Evolutionary conservation across 2,113 vertebrate genomes (phyloP).

Genomic region (Shinisaurus crocodilurus): DNA sequence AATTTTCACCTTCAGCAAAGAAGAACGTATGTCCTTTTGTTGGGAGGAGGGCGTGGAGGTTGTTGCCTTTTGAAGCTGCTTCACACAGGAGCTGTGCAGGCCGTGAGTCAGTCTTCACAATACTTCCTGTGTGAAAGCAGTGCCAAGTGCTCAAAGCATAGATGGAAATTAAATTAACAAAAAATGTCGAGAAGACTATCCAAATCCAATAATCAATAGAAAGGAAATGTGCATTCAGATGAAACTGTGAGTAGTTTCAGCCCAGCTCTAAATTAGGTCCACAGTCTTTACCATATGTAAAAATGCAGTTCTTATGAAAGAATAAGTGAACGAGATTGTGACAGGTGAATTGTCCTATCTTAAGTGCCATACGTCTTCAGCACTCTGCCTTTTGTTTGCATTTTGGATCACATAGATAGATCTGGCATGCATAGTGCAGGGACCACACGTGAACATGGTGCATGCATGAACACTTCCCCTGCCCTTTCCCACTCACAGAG

Average conservation of each 20-base stretch:
- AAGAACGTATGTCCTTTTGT: too few species aligned
- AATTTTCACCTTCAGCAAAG: background rate
- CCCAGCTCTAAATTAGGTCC: background rate
- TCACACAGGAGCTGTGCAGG: background rate
- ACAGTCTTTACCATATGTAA: background rate
- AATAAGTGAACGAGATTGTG: too few species aligned
- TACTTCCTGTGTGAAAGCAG: background rate
- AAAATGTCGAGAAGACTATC: background rate
- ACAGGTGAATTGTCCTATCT: background rate
- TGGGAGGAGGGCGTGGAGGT: background rate
- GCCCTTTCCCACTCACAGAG: background rate
- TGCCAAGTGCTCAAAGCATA: background rate
- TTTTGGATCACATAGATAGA: background rate
- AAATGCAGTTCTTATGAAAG: background rate
- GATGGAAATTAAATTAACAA: background rate
- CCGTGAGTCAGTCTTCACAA: background rate
- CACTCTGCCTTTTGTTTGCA: background rate
- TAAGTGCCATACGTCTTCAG: background rate
- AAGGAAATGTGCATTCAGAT: background rate
- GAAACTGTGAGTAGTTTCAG: background rate
- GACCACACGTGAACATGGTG: background rate
- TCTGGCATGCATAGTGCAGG: too few species aligned
- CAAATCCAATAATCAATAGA: background rate
- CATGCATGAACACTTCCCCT: background rate
- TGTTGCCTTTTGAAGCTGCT: background rate